Base-by-base conservation (phyloP, 2,797 vertebrate genomes). In the Gymnoscopelus braueri region DNA sequence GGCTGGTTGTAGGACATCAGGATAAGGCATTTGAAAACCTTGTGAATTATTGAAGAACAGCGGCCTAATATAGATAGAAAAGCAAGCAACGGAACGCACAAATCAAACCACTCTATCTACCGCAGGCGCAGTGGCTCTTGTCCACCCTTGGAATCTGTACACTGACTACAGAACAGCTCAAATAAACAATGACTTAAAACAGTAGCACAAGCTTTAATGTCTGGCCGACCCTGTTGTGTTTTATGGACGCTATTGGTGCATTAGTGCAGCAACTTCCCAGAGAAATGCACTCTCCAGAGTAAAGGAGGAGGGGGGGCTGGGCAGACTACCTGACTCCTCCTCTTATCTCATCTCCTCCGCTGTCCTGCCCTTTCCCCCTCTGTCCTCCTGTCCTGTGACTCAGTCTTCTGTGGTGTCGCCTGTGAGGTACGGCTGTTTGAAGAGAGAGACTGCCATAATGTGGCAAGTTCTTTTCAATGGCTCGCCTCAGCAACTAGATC, bases 11-110 rank as follows among this genome's bases (percentile, higher is more conserved):
- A 72, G 60, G 44, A 67, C 60, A 75, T 66, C 69, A 52, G 57
- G 47, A 68, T 4, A 14, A 60, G 62, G 23, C 50, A 61, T 77
- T 52, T 52, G 51, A 72, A 56, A 68, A 58, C 10, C 8, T 19
- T 48, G 14, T 83, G 72, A 84, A 84, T 85, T 75, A 86, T 84
- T 86, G 35, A 90, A 63, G 57, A 67, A 71, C 13, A 69, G 77
- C 5, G 15, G 26, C 68, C 53, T 67, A 58, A 78, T 73, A 73
- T 71, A 79, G 78, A 84, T 75, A 24, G 65, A 78, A 78, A 80
- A 57, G 52, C 48, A 69, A 35, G 64, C 63, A 53, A 48, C 24
- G 29, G 9, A 69, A 5, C 62, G 23, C 55, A 9, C 54, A 14
- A 65, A 65, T 71, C 69, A 26, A 67, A 60, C 1, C 3, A 19